phyloP scores from a whole-genome alignment of 2,888 invertebrate genomes.

The Anticlea derivata region DNA sequence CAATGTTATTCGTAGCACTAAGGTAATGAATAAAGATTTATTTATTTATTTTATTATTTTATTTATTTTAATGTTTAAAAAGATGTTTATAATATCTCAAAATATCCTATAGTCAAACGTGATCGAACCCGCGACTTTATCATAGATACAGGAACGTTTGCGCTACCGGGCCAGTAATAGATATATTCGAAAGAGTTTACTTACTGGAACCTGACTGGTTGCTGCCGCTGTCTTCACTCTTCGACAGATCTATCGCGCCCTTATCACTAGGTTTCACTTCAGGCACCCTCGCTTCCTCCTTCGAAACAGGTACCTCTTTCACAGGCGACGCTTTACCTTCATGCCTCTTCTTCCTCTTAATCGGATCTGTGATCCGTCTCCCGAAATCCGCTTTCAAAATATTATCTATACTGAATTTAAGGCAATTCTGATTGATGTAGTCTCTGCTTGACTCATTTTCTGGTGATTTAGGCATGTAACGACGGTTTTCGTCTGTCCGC shows the following conservation, averaged over 20 bases:
- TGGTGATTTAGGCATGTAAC: conserved; percentile 66
- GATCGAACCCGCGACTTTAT: too few species aligned
- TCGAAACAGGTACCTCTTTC: conserved; percentile 57
- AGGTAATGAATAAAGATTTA: too few species aligned
- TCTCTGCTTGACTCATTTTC: conserved; percentile 69
- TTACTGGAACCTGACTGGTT: conserved; percentile 77
- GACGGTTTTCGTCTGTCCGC: conserved; percentile 65
- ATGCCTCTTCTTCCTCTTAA: conserved; percentile 82
- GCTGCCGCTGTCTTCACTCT: conserved; percentile 72
- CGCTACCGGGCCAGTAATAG: too few species aligned
- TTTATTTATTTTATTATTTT: too few species aligned
- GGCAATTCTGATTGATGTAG: conserved; percentile 77
- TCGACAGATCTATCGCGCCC: conserved; percentile 73
- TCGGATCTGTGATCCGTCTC: conserved; percentile 87
- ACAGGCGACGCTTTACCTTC: conserved; percentile 62
- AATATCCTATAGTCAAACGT: too few species aligned
- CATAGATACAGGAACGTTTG: too few species aligned
- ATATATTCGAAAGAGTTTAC: conserved; percentile 35
- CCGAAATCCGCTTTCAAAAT: conserved; percentile 94
- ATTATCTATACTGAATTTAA: conserved; percentile 94
- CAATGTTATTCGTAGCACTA: too few species aligned
- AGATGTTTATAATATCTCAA: too few species aligned
- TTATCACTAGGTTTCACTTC: conserved; percentile 70
- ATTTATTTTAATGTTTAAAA: too few species aligned
- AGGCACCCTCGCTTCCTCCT: conserved; percentile 70